These are phyloP conservation scores for Macaria liturata DNA, from an alignment of 2,888 invertebrate genomes.

Conservation along the genomic window DNA sequence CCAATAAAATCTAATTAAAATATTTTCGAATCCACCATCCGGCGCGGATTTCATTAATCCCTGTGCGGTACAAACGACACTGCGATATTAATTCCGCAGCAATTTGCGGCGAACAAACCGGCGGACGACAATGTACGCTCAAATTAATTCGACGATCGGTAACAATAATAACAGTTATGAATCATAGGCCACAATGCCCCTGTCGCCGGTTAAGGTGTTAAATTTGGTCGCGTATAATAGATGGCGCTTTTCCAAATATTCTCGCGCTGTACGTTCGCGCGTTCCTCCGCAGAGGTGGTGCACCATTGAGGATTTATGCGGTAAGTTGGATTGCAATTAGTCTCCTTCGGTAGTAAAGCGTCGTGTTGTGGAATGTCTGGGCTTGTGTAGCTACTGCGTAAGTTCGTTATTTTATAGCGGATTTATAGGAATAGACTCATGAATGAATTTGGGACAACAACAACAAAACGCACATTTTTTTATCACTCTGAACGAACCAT, in stretches of 20 bases:
- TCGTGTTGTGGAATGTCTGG: conserved; percentile 34
- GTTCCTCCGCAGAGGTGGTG: conserved; percentile 9
- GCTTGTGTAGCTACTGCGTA: conserved; percentile 35
- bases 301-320: conserved; percentile 62
- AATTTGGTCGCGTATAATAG: conserved; percentile 62
- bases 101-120: conserved; percentile 55
- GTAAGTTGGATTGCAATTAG: conserved; percentile 74
- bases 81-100: conserved; percentile 57
- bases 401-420: conserved; percentile 31
- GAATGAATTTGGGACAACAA: too few species aligned
- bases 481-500: too few species aligned
- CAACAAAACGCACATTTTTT: too few species aligned
- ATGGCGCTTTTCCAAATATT: conserved; percentile 53
- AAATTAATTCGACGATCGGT: conserved; percentile 75
- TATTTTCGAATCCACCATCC: conserved; percentile 26
- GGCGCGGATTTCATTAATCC: conserved; percentile 40
- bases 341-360: conserved; percentile 50
- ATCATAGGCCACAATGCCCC: conserved; percentile 70
- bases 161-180: conserved; percentile 73
- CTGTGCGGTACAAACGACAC: conserved; percentile 48
- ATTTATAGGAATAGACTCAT: too few species aligned
- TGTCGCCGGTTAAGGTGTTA: conserved; percentile 67
- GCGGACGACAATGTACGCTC: conserved; percentile 55
- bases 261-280: conserved; percentile 35
- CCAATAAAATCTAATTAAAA: conserved; percentile 18